Evolutionary conservation across 1,140 invertebrate species (phyloP).

Genomic region (Bombus picipes): DNA sequence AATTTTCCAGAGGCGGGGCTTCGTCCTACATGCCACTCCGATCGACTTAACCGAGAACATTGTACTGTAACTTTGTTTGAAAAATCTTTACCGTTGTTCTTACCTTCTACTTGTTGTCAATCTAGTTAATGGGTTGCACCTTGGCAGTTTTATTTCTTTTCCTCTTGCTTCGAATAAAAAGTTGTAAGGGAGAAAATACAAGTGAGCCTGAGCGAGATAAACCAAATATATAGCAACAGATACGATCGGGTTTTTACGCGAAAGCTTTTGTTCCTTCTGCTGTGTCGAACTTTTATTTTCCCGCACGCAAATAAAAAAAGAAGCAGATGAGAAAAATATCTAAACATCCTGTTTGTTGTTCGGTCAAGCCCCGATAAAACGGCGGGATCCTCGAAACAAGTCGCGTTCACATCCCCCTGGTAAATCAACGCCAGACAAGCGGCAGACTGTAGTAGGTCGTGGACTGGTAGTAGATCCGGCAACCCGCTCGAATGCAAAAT

Average conservation of each 20-base stretch:
- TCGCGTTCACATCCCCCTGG: slow-evolving; percentile 47
- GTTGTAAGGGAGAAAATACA: neutral
- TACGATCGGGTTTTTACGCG: neutral
- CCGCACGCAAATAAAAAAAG: neutral
- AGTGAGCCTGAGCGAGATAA: neutral
- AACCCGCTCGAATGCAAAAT: slow-evolving; percentile 53
- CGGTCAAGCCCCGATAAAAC: slow-evolving; percentile 54
- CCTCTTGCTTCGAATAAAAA: neutral
- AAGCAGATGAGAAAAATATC: neutral
- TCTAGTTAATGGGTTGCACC: neutral
- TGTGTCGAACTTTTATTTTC: neutral
- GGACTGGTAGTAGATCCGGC: slow-evolving; percentile 49
- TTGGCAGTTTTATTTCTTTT: neutral
- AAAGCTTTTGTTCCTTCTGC: neutral
- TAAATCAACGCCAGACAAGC: slow-evolving; percentile 58
- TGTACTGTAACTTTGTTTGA: neutral
- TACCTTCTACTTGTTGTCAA: neutral
- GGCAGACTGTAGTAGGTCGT: slow-evolving; percentile 47
- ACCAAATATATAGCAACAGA: neutral
- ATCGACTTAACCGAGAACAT: neutral
- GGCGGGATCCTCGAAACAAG: slow-evolving; percentile 52
- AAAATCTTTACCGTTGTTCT: neutral
- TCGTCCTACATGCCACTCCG: neutral
- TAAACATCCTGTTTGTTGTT: slow-evolving; percentile 52
- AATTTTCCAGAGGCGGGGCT: slow-evolving; percentile 14